A percentile compares a stretch with the other conserved stretches of the same genome.
These are phyloP conservation scores for Holothuria scabra DNA, from an alignment of 53 echinoderm and acorn worm genomes.

Conservation along the genomic window DNA sequence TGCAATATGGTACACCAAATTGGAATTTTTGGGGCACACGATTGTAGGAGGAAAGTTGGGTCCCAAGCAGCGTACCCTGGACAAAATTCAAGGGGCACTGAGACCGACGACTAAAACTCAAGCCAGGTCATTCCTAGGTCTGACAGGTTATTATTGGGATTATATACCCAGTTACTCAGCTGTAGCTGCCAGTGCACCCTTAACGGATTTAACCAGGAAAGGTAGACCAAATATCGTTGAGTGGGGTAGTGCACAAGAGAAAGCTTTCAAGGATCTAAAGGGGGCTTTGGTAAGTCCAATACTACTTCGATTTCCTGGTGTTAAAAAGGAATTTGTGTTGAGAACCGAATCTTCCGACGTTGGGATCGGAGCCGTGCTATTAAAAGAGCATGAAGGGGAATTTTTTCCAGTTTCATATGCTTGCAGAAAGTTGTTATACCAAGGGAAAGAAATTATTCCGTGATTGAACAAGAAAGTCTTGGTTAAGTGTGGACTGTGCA, in stretches of 20 bases:
- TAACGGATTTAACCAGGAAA: conserved; percentile 51
- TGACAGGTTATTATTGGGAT: conserved; percentile 62
- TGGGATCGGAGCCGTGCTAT: conserved; percentile 36
- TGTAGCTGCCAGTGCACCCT: conserved; percentile 56
- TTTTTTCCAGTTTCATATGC: too few species aligned
- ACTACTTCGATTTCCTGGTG: conserved; percentile 36
- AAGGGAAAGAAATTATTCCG: conserved; percentile 9
- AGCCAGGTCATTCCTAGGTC: conserved; percentile 58
- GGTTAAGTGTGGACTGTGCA: conserved; percentile 37
- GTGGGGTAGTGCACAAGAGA: conserved; percentile 54
- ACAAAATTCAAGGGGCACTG: conserved; percentile 37
- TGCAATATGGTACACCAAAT: conserved; percentile 29
- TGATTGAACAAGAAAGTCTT: conserved; percentile 35
- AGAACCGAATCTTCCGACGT: conserved; percentile 48
- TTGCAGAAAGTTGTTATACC: conserved; percentile 28
- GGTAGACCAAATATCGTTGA: conserved; percentile 47
- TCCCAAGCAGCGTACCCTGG: conserved; percentile 57
- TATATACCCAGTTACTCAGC: conserved; percentile 63
- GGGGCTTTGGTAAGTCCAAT: background rate
- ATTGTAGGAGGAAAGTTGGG: conserved; percentile 50
- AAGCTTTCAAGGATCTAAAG: conserved; percentile 38
- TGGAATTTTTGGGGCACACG: conserved; percentile 70
- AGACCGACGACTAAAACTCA: conserved; percentile 67
- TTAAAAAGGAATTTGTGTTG: conserved; percentile 25
- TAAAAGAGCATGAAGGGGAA: conserved; percentile 5